Evolutionary conservation across 1,140 invertebrate species (phyloP).

Genomic region (Sarcophaga peregrina): DNA sequence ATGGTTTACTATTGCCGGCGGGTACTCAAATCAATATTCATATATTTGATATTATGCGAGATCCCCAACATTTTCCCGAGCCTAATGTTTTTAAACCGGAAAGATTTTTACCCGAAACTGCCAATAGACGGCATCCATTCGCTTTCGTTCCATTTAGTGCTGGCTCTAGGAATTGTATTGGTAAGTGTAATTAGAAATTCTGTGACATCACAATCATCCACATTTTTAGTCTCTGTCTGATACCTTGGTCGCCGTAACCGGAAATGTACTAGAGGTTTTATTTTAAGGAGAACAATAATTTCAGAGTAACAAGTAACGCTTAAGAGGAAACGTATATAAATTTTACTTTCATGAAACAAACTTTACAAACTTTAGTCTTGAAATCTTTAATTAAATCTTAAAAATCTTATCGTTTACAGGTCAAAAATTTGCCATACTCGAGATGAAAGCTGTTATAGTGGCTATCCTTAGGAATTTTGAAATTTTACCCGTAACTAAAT

Average conservation of each 20-base stretch:
- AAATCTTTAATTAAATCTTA: not conserved
- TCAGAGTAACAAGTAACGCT: too few relatives aligned
- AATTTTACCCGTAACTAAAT: conserved; percentile 37
- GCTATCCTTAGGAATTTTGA: conserved; percentile 40
- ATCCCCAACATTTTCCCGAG: conserved; percentile 74
- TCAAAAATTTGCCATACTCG: conserved; percentile 47
- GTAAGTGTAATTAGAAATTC: conserved; percentile 45
- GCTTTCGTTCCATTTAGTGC: conserved; percentile 73
- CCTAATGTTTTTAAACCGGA: conserved; percentile 81
- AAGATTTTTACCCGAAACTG: conserved; percentile 77
- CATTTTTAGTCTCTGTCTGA: too few relatives aligned
- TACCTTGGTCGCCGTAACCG: too few relatives aligned
- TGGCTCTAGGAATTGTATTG: conserved; percentile 62
- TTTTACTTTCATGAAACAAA: too few relatives aligned
- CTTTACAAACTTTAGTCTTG: not conserved
- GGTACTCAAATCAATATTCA: conserved; percentile 67
- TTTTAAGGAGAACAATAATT: too few relatives aligned
- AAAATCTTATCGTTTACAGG: too few relatives aligned
- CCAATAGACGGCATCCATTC: conserved; percentile 65
- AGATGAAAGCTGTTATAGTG: conserved; percentile 44
- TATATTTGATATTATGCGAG: conserved; percentile 72
- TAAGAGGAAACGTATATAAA: too few relatives aligned
- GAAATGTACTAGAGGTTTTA: too few relatives aligned
- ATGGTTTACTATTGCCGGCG: conserved; percentile 66
- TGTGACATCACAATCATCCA: not conserved